Evolutionary conservation across 37 sponge, comb jelly and placozoan species (phyloP), one percentile per base, ranked within the genome.

Genomic region (Oscarella lobularis): DNA sequence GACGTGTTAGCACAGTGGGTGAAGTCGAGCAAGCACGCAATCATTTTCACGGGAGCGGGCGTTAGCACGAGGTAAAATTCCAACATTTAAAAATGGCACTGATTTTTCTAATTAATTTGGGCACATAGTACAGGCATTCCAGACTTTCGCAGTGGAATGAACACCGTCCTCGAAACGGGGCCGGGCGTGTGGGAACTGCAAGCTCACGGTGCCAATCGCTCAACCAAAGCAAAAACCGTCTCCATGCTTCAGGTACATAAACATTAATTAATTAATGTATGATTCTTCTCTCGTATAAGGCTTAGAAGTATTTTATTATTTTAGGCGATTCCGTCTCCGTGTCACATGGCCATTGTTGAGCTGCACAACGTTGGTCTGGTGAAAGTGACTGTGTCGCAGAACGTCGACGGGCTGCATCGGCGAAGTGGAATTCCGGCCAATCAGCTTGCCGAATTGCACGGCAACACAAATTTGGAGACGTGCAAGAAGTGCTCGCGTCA

Each of bases 1-100:
- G 69, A 84, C 65, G 14, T 66, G 48, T 75, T 80, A 29, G 92
- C 81, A 29, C 76, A 85, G 41, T 92, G 83, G 81, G 38, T 87
- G 39, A 78, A 67, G 73, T 48, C 48, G 31, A 84, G 88, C 65
- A 79, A 82, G 2, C 85, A 87, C 31, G 72, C 67, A 3, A 82
- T 92, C 33, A 36, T 87, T 65, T 92, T 92, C 81, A 87, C 92
- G 35, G 92, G 92, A 67, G 88, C 92, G 66, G 92, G 92, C 6
- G 81, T 92, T 40, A 92, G 92, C 74, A 92, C 92, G 3, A 87
- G 90, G 90, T 89, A n/a, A n/a, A n/a, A n/a, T n/a, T n/a, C n/a
- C n/a, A n/a, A n/a, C n/a, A n/a, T n/a, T n/a, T n/a, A n/a, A n/a
- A n/a, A n/a, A n/a, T n/a, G n/a, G n/a, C n/a, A n/a, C n/a, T n/a